Percentiles rank a stretch among this genome's conserved stretches.
phyloP scores from a whole-genome alignment of 2,888 invertebrate genomes.

The Rugalucina vietnamica region DNA sequence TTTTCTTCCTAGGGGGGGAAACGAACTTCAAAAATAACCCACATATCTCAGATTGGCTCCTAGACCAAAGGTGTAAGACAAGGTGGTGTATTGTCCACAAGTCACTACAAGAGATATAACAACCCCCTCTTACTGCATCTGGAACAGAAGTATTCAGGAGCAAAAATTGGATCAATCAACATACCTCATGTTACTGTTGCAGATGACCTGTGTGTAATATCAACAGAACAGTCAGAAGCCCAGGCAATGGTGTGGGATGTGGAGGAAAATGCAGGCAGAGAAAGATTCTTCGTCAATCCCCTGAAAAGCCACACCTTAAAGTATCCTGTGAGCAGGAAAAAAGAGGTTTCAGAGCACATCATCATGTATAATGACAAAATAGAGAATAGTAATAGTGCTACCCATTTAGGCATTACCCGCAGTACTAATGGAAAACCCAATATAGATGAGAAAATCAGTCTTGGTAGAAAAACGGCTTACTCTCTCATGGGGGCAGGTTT shows the following conservation, averaged over 20 bases:
- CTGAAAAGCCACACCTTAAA: too few species aligned
- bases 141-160: slow-evolving; percentile 11
- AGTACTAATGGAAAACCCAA: slow-evolving; percentile 10
- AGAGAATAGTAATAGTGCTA: too few species aligned
- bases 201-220: neutral
- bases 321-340: too few species aligned
- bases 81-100: neutral
- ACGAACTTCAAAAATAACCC: too few species aligned
- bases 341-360: too few species aligned
- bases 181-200: neutral
- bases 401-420: too few species aligned
- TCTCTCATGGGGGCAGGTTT: slow-evolving; percentile 18
- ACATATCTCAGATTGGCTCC: too few species aligned
- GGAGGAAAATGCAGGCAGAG: neutral
- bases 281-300: too few species aligned
- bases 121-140: slow-evolving; percentile 16
- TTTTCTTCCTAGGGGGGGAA: too few species aligned
- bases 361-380: too few species aligned
- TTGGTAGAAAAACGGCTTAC: slow-evolving; percentile 13
- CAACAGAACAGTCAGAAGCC: neutral
- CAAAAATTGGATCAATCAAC: slow-evolving; percentile 13
- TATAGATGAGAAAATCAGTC: neutral
- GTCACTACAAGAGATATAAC: neutral
- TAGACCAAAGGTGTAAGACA: neutral
- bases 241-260: neutral